Percentiles rank a stretch among this genome's conserved stretches.
phyloP scores from a whole-genome alignment of 1,140 invertebrate species.

The Trichogramma pretiosum region DNA sequence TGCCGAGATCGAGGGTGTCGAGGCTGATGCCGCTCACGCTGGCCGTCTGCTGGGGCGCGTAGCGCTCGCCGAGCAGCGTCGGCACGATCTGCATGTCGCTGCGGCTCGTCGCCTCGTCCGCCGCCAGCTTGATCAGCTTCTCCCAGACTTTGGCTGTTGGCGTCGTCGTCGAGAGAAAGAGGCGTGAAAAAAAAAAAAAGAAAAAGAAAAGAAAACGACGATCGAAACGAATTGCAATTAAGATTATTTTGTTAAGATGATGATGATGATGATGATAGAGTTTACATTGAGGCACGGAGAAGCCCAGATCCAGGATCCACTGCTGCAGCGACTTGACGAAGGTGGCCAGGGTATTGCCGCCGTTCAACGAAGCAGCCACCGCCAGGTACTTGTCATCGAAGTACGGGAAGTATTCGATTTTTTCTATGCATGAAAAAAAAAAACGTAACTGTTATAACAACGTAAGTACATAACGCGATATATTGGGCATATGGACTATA shows the following conservation, averaged over 20 bases:
- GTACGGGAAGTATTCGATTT: constrained; percentile 70
- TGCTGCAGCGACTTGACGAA: constrained; percentile 76
- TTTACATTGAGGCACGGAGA: constrained; percentile 62
- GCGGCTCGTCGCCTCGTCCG: constrained; percentile 45
- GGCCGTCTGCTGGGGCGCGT: constrained; percentile 58
- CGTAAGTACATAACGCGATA: too few relatives aligned
- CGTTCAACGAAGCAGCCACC: constrained; percentile 79
- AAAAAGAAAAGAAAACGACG: too few relatives aligned
- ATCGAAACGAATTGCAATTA: neutral
- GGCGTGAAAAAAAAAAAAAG: too few relatives aligned
- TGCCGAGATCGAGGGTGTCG: constrained; percentile 63
- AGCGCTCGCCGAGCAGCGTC: constrained; percentile 70
- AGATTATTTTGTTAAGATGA: too few relatives aligned
- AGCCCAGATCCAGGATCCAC: constrained; percentile 70
- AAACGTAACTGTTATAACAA: too few relatives aligned
- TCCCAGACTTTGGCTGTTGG: constrained; percentile 69
- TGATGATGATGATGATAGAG: neutral
- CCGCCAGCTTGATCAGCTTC: constrained; percentile 56
- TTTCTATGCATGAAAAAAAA: constrained; percentile 12
- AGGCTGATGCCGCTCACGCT: constrained; percentile 61
- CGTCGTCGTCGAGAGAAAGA: too few relatives aligned
- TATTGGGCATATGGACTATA: too few relatives aligned
- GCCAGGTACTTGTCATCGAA: constrained; percentile 67
- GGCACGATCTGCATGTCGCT: constrained; percentile 57
- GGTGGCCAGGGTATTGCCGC: constrained; percentile 74